Conservation (phyloP, 1,140 invertebrate genomes). For the Zaprionus camerounensis region DNA sequence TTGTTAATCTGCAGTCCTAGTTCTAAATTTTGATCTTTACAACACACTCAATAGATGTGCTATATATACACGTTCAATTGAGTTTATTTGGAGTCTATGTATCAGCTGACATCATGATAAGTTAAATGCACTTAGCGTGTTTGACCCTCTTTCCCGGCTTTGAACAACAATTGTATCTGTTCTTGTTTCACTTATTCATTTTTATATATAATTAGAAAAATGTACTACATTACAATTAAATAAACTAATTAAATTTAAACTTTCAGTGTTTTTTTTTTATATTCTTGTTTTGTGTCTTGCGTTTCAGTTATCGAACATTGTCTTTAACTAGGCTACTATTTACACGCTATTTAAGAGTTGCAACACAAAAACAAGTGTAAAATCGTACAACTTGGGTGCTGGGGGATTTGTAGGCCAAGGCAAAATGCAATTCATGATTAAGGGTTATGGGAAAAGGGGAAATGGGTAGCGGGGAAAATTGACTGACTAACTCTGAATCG, state of each 20-base stretch:
- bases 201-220: constrained; percentile 78
- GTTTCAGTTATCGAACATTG: constrained; percentile 58
- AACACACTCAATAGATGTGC: not conserved
- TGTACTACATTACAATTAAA: constrained; percentile 81
- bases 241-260: constrained; percentile 79
- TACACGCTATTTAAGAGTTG: constrained; percentile 67
- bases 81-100: not conserved
- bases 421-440: constrained; percentile 22
- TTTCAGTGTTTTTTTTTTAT: constrained; percentile 56
- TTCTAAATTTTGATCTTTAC: not conserved
- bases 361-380: constrained; percentile 67
- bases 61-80: not conserved
- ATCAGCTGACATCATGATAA: not conserved
- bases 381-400: constrained; percentile 48
- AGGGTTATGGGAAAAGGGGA: not conserved
- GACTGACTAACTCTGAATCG: constrained; percentile 36
- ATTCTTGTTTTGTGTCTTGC: constrained; percentile 57
- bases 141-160: not conserved
- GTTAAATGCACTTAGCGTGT: not conserved
- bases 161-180: constrained; percentile 24
- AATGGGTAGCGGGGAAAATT: not conserved
- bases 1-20: not conserved
- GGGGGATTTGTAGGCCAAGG: not conserved
- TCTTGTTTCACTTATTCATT: constrained; percentile 32
- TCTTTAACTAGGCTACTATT: constrained; percentile 70